Base-by-base conservation (phyloP, 2,888 invertebrate species). In the Drosophila pseudotakahashii region DNA sequence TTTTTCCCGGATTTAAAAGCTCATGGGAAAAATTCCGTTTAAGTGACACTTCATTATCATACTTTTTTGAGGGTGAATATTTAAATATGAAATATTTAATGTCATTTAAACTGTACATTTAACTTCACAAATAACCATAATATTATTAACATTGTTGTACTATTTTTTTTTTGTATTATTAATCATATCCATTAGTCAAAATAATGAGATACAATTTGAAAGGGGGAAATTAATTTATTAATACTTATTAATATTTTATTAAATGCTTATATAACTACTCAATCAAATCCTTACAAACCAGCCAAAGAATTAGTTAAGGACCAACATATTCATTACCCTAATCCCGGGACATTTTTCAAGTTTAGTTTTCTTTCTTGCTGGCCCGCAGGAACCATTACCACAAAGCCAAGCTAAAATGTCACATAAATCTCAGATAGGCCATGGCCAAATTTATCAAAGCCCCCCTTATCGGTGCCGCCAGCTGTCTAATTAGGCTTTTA, bases 401-500 rank as follows among this genome's bases (percentile, higher is more conserved):
- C 76, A 74, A 68, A 72, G 70, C 85, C 68, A 81, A 68, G 86
- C 79, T 61, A 53, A 73, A 81, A 69, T 71, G 80, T 71, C 83
- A 45, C 68, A 81, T 82, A 77, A 88, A 88, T 88, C 86, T 67
- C 63, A 57, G 63, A 63, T 63, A 41, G 59, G 61, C 57, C 78
- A 30, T 26, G 54, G 53, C 44, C 55, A 57, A 69, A 72, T 73
- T 81, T 88, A 82, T 82, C 76, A 69, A 70, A 64, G 88, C 58
- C 70, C 68, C 66, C 62, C 62, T 73, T 71, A 69, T 68, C 71
- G 69, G 14, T 51, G 44, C 58, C 19, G 30, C 42, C 69, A 68
- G 32, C 44, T 52, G 74, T 75, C 77, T 76, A 88, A 82, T 88
- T 82, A 82, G 81, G 50, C 26, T 50, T 47, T 76, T 55, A 39